These are phyloP conservation scores for Xestoiulus laeticollis DNA, from an alignment of 2,888 invertebrate species.

Conservation along the genomic window DNA sequence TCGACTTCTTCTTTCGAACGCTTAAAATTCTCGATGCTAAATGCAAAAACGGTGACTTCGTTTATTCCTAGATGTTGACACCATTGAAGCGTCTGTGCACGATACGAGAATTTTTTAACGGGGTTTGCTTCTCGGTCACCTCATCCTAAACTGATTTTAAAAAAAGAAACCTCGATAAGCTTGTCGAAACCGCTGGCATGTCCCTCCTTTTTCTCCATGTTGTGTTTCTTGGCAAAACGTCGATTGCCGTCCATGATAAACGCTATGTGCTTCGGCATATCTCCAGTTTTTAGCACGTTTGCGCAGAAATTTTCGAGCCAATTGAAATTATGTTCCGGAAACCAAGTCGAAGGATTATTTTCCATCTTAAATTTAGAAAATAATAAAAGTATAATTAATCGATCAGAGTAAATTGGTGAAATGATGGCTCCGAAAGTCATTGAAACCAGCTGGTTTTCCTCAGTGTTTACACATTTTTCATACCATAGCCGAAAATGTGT, in stretches of 20 bases:
- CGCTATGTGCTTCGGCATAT: slow-evolving; percentile 90
- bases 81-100: slow-evolving; percentile 65
- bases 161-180: slow-evolving; percentile 70
- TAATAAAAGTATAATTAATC: not conserved
- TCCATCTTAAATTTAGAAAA: not conserved
- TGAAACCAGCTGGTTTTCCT: not conserved
- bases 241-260: slow-evolving; percentile 99
- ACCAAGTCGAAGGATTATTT: slow-evolving; percentile 52
- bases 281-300: slow-evolving; percentile 80
- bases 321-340: slow-evolving; percentile 58
- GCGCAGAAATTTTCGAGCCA: slow-evolving; percentile 79
- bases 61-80: slow-evolving; percentile 89
- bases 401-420: too few species aligned
- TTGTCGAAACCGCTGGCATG: slow-evolving; percentile 86
- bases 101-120: not conserved
- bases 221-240: slow-evolving; percentile 84
- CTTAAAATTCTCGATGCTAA: slow-evolving; percentile 99
- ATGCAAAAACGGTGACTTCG: slow-evolving; percentile 98
- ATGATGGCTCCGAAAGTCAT: too few species aligned
- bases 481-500: too few species aligned
- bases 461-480: too few species aligned
- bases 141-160: not conserved
- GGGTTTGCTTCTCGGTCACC: not conserved
- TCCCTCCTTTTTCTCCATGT: slow-evolving; percentile 79
- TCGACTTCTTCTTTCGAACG: slow-evolving; percentile 88